Conservation (phyloP, 2,113 vertebrate species). For the Suricata suricatta region DNA sequence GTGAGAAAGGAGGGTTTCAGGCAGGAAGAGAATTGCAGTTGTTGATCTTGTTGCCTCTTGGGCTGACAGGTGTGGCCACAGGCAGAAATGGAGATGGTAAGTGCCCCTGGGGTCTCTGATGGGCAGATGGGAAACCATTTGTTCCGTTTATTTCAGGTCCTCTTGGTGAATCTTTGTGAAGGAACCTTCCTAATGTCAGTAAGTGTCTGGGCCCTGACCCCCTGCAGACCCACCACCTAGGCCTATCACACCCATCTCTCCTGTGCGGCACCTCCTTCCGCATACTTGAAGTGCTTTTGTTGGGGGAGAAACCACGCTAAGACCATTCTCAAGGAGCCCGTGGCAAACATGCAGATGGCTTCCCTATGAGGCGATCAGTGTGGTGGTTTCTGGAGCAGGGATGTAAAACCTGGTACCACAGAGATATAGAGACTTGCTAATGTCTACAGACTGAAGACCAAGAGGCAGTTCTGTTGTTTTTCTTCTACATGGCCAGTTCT, state of each 20-base stretch:
- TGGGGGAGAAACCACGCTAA: background rate
- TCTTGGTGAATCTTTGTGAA: constrained; percentile 92
- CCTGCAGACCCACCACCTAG: background rate
- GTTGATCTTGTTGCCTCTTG: background rate
- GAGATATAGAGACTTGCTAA: background rate
- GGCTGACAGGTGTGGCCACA: background rate
- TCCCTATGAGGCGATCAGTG: background rate
- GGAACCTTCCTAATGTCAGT: constrained; percentile 89
- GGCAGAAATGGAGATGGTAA: background rate
- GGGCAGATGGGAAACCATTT: background rate
- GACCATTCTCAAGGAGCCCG: background rate
- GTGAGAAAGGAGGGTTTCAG: background rate
- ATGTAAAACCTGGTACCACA: background rate
- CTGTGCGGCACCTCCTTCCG: background rate
- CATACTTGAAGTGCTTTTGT: background rate
- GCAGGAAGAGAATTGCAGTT: background rate
- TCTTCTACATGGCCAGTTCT: background rate
- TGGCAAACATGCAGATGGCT: background rate
- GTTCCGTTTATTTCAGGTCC: constrained; percentile 84
- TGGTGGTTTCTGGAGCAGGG: background rate
- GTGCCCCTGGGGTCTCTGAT: background rate
- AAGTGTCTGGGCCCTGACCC: constrained; percentile 75
- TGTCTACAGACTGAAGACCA: background rate
- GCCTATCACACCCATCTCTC: background rate
- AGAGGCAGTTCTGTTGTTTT: background rate